phyloP scores from a whole-genome alignment of 1,140 invertebrate species.

The Drosophila rhopaloa region DNA sequence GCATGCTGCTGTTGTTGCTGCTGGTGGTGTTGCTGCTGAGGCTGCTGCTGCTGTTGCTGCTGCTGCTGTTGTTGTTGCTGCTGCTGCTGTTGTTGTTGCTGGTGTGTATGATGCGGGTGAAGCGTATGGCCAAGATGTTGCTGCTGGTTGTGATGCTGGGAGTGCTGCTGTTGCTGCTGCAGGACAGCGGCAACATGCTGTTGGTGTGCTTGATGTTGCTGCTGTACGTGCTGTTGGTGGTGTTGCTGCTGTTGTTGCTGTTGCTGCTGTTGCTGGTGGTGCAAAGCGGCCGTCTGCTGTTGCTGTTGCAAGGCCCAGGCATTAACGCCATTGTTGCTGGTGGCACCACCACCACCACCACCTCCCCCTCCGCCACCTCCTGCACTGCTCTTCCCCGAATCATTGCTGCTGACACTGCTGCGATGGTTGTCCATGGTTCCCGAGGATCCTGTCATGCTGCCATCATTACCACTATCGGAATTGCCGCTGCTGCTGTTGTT shows the following conservation, averaged over 20 bases:
- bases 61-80: constrained; percentile 60
- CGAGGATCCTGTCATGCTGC: constrained; percentile 66
- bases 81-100: constrained; percentile 61
- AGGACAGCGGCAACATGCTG: constrained; percentile 68
- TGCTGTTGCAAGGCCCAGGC: constrained; percentile 66
- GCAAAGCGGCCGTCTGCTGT: constrained; percentile 54
- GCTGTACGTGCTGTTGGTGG: constrained; percentile 69
- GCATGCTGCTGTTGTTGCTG: constrained; percentile 42
- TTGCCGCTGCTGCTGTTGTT: constrained; percentile 45
- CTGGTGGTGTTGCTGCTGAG: constrained; percentile 21
- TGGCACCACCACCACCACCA: constrained; percentile 17
- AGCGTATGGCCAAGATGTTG: constrained; percentile 53
- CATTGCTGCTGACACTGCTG: constrained; percentile 78
- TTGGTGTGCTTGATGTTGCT: constrained; percentile 74
- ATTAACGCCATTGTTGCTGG: constrained; percentile 45
- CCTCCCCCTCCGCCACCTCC: constrained; percentile 11
- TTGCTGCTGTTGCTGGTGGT: constrained; percentile 59
- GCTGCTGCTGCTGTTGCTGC: constrained; percentile 43
- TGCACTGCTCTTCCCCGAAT: constrained; percentile 67
- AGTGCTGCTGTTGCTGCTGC: constrained; percentile 59
- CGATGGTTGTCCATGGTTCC: constrained; percentile 68
- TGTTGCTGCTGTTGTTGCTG: constrained; percentile 61
- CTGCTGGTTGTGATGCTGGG: constrained; percentile 59
- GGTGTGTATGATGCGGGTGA: constrained; percentile 56
- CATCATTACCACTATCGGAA: constrained; percentile 59